Conservation (phyloP, 2,113 vertebrate genomes). For the Dinomys branickii region DNA sequence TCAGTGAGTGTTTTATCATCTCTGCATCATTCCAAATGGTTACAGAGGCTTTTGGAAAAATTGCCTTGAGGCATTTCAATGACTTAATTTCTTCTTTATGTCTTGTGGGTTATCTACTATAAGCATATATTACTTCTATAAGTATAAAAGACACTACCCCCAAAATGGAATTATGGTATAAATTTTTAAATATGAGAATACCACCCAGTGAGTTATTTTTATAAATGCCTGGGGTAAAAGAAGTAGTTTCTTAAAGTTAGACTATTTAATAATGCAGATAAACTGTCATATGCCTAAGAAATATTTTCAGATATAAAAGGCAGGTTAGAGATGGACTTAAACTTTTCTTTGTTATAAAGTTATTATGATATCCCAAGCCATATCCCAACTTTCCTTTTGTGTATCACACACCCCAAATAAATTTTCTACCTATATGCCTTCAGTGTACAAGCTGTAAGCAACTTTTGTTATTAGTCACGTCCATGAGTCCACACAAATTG, state of each 20-base stretch:
- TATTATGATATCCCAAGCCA: background rate
- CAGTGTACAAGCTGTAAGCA: background rate
- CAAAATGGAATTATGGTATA: slow-evolving; percentile 44
- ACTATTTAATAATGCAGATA: slow-evolving; percentile 40
- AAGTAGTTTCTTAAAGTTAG: slow-evolving; percentile 30
- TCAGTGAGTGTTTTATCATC: slow-evolving; percentile 72
- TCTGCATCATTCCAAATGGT: slow-evolving; percentile 64
- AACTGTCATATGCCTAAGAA: background rate
- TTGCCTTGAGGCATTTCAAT: slow-evolving; percentile 57
- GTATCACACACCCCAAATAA: background rate
- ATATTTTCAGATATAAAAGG: slow-evolving; percentile 54
- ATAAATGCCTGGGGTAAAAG: slow-evolving; percentile 22
- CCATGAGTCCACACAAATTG: background rate
- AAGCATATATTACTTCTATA: slow-evolving; percentile 50
- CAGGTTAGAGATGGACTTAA: slow-evolving; percentile 26
- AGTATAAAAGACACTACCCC: slow-evolving; percentile 57
- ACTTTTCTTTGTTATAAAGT: background rate
- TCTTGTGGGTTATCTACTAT: slow-evolving; percentile 62
- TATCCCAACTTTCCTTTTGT: background rate
- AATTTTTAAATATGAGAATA: slow-evolving; percentile 55
- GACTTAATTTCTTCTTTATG: slow-evolving; percentile 66
- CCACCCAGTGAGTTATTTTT: slow-evolving; percentile 60
- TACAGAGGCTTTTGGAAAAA: slow-evolving; percentile 71
- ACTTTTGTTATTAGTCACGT: slow-evolving; percentile 37
- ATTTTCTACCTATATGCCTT: background rate